Evolutionary conservation across 2,888 invertebrate genomes (phyloP), one percentile per base, ranked within the genome.

Genomic region (Drosophila dives): DNA sequence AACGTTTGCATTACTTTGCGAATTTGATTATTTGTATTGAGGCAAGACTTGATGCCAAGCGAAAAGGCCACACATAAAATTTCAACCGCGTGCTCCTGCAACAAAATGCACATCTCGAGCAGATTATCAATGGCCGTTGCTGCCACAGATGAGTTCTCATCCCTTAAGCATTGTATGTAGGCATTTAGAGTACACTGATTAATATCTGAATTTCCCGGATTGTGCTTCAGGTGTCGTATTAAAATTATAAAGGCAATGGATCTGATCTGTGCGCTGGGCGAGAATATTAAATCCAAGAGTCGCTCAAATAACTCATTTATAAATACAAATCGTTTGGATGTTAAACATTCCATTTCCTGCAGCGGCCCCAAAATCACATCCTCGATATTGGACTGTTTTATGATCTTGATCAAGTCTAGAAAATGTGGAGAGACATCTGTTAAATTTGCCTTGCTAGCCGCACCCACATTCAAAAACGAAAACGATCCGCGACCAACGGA

Each of bases 21-120:
- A 76, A 98, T 96, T 91, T 96, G 96, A 20, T 94, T 93, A 71
- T 95, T 95, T 0, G 97, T 96, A 82, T 97, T 97, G 65, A 97
- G 94, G 68, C 96, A 96, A 8, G 96, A 96, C 77, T 95, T 95
- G 70, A 97, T 95, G 4, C 98, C 98, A 51, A 98, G 94, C 77
- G 95, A 95, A 93, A 98, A 98, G 1, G 97, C 97, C 72, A 95
- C 95, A 89, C 95, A 95, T 81, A 98, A 94, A 59, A 99, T 94
- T 61, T 95, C 94, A 64, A 95, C 94, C 0, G 97, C 97, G 92
- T 97, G 95, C 93, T 98, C 98, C 94, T 97, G 97, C 94, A 97
- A 94, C 74, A 97, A 95, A 15, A 97, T 94, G 61, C 96, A 94
- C 75, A 98, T 95, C 87, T 98, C 98, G 0, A 98, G 96, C 56